phyloP scores from a whole-genome alignment of 2,888 invertebrate species.

The Leucophenga maculata region DNA sequence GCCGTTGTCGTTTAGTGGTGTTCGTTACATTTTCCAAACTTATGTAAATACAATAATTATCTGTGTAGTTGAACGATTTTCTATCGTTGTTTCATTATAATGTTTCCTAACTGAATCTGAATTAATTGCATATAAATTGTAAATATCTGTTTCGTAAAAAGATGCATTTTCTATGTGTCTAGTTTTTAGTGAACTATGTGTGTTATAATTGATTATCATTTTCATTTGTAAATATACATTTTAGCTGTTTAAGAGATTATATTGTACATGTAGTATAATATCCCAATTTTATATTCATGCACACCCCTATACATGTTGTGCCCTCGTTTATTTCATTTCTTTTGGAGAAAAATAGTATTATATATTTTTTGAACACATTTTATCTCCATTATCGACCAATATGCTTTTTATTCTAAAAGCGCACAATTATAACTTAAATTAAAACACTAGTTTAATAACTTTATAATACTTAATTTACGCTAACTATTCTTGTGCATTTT shows the following conservation, averaged over 20 bases:
- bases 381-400: no score
- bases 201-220: background rate
- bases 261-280: conserved; percentile 14
- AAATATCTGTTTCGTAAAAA: conserved; percentile 20
- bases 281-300: background rate
- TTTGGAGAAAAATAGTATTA: no score
- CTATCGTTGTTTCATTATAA: conserved; percentile 25
- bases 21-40: no score
- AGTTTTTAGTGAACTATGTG: conserved; percentile 19
- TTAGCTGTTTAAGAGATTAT: background rate
- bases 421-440: no score
- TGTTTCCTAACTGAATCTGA: conserved; percentile 30
- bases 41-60: no score
- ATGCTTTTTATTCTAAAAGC: no score
- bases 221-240: conserved; percentile 3
- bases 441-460: no score
- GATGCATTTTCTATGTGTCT: conserved; percentile 33
- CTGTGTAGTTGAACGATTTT: conserved; percentile 45
- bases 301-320: no score
- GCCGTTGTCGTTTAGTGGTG: conserved; percentile 29
- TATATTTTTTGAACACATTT: no score
- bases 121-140: conserved; percentile 22
- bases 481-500: no score
- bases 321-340: no score
- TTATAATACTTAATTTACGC: no score